phyloP scores from a whole-genome alignment of 2,113 vertebrate genomes.

The Panthera tigris region DNA sequence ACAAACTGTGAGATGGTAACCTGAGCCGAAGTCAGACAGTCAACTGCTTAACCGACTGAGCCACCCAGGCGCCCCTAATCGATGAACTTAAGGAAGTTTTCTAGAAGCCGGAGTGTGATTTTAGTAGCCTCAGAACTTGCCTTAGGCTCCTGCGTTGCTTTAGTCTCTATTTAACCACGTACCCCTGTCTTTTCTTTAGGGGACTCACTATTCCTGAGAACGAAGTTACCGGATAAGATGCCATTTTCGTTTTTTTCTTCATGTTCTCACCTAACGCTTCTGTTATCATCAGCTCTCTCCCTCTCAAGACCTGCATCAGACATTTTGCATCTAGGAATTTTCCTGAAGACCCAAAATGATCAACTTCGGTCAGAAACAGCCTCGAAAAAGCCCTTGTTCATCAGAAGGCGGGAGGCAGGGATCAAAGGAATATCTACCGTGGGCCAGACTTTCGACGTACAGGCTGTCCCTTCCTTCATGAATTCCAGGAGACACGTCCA shows the following conservation, averaged over 20 bases:
- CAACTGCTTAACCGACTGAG: too few species aligned
- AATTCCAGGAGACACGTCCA: not conserved
- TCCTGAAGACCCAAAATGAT: not conserved
- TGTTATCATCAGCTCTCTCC: not conserved
- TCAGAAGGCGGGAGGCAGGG: not conserved
- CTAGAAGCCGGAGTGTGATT: not conserved
- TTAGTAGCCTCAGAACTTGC: too few species aligned
- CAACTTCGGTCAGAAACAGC: not conserved
- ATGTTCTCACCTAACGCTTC: not conserved
- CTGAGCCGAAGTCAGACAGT: too few species aligned
- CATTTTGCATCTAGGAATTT: not conserved
- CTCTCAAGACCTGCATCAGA: not conserved
- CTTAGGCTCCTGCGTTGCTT: fast-evolving
- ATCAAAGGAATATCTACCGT: not conserved
- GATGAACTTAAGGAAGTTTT: not conserved
- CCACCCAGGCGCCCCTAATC: not conserved
- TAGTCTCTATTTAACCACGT: fast-evolving
- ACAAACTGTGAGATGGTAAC: too few species aligned
- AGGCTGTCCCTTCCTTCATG: not conserved
- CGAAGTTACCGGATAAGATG: not conserved
- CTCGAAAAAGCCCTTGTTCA: not conserved
- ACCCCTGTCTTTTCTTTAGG: not conserved
- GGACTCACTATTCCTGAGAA: not conserved
- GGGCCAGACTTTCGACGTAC: fast-evolving
- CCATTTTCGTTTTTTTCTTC: too few species aligned